Base-by-base conservation (phyloP, 2,113 vertebrate species). In the Ancistrus triradiatus region DNA sequence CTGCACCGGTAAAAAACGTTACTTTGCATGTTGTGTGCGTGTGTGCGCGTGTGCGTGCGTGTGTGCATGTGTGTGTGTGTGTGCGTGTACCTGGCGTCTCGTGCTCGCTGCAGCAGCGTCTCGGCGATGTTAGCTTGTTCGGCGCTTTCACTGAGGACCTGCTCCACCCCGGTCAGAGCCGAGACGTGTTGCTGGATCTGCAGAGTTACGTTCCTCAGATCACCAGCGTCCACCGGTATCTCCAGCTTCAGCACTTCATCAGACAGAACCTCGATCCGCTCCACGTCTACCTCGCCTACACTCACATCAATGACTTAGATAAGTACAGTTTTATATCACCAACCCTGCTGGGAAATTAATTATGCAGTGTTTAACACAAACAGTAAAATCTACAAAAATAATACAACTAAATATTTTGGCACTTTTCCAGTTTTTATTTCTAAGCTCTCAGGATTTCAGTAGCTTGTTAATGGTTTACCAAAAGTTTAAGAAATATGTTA, bases 181-280 rank as follows among this genome's bases (percentile, higher is more conserved):
- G 84, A 79, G 11, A 99, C 95, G 25, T 90, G 90, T 52, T 92
- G 89, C 7, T 82, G 81, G 63, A 99, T 98, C 55, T 93, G 93
- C 33, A 84, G 74, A 0, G 94, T 95, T 75, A 99, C 78, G 33
- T 91, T 85, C 53, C 91, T 86, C 65, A 99, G 84, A 78, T 93
- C 91, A 51, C 86, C 72, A 0, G 92, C 78, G 0, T 89, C 92
- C 18, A 91, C 91, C 3, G 95, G 95, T 92, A 99, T 92, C 78
- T 93, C 85, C 89, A 99, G 85, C 65, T 87, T 88, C 74, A 99
- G 15, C 42, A 99, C 96, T 80, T 96, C 91, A 4, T 91, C 92
- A 70, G 95, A 90, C 38, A 99, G 87, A 0, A 87, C 88, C 83
- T 99, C 95, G 0, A 98, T 95, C 81, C 94, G 91, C 0, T 93